phyloP scores from a whole-genome alignment of 2,797 vertebrate species.

The Sebastiscus albofasciatus region DNA sequence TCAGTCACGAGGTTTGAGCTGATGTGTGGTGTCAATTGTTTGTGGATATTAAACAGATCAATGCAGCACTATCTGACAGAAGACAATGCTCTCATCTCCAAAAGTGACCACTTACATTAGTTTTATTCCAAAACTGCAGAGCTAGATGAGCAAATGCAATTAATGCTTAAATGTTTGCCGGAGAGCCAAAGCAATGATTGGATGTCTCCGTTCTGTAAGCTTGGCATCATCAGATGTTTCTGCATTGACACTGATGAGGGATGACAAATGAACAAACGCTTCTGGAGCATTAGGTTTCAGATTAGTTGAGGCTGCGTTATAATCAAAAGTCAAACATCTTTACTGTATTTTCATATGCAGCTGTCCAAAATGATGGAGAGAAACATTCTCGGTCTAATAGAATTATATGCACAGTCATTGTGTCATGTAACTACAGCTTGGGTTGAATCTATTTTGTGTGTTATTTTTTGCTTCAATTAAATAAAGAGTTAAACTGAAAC shows the following conservation, averaged over 20 bases:
- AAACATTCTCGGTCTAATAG: background rate
- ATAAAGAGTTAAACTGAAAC: background rate
- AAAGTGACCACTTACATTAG: constrained; percentile 51
- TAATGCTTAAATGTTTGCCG: constrained; percentile 52
- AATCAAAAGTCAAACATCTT: constrained; percentile 18
- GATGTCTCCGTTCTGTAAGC: constrained; percentile 35
- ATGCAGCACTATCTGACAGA: background rate
- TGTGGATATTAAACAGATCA: background rate
- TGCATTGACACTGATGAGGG: constrained; percentile 34
- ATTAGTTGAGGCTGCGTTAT: background rate
- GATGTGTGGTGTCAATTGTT: background rate
- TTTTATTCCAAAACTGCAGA: constrained; percentile 40
- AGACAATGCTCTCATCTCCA: constrained; percentile 39
- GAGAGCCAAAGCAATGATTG: constrained; percentile 57
- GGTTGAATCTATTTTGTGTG: background rate
- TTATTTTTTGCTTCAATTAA: background rate
- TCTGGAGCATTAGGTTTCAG: constrained; percentile 16
- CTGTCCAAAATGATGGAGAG: background rate
- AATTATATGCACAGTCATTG: background rate
- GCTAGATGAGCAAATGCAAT: constrained; percentile 55
- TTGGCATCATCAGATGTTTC: constrained; percentile 55
- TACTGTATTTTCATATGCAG: background rate
- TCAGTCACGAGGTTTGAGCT: background rate
- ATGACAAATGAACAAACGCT: constrained; percentile 38
- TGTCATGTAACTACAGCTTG: background rate